A percentile compares a stretch with the other conserved stretches of the same genome.
These are phyloP conservation scores for Mantis religiosa DNA, from an alignment of 2,888 invertebrate genomes.

Conservation along the genomic window DNA sequence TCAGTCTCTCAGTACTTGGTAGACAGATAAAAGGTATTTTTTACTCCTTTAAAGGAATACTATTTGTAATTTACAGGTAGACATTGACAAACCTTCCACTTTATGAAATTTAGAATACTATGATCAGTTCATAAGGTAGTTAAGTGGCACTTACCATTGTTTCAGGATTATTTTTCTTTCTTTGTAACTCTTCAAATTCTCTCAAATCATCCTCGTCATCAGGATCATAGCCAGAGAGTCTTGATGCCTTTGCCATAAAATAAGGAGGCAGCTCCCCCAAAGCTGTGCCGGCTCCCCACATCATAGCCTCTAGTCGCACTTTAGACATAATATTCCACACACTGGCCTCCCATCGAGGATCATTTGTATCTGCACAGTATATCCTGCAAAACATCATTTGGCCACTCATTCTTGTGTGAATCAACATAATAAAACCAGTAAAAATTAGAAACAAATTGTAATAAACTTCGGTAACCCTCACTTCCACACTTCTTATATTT, in stretches of 20 bases:
- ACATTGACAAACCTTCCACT: no score
- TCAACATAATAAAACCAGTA: no score
- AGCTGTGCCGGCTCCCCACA: conserved; percentile 98
- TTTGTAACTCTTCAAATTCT: conserved; percentile 67
- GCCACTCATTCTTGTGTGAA: no score
- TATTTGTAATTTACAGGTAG: no score
- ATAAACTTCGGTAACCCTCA: no score
- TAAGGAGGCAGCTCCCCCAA: conserved; percentile 99
- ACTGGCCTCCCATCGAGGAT: conserved; percentile 62
- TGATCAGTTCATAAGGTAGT: not conserved
- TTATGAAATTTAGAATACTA: no score
- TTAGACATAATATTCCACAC: conserved; percentile 94
- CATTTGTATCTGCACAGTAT: conserved; percentile 76
- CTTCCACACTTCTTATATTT: no score
- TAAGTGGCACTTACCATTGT: conserved; percentile 32
- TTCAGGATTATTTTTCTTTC: conserved; percentile 50
- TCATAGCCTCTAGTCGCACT: conserved; percentile 85
- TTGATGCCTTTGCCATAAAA: conserved; percentile 97
- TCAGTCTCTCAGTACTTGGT: no score
- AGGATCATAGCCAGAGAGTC: conserved; percentile 58
- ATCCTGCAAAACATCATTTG: conserved; percentile 59
- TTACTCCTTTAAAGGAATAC: no score
- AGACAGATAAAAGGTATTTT: no score
- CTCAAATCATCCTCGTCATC: conserved; percentile 66
- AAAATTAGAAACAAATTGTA: no score